Base-by-base conservation (phyloP, 2,797 vertebrate species). In the Podargus strigoides region DNA sequence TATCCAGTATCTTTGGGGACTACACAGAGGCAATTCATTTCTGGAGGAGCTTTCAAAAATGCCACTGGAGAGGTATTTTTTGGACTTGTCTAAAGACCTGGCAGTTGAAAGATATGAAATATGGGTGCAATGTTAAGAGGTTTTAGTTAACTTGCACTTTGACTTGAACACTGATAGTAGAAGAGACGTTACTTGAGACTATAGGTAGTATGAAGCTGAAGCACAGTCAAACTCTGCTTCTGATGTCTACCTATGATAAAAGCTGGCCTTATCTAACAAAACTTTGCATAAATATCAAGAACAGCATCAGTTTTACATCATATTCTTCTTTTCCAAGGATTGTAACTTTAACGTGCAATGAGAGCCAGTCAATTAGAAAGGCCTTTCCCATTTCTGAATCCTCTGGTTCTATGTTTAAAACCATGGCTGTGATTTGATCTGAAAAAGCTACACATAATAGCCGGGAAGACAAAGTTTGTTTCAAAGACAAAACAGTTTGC, bases 11-110 rank as follows among this genome's bases (percentile, higher is more conserved):
- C 91, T 91, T 79, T 39, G 67, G 66, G 87, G 58, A 84, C 81
- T 89, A 78, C 62, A 85, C n/a, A 88, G 76, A 74, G 27, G 66
- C 75, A 81, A 86, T 81, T 94, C 46, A 73, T 85, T 90, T 93
- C 77, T 59, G 67, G 19, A 82, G 52, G 4, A 87, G 66, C 41
- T 87, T 94, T 63, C 55, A 87, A 63, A 91, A 92, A 92, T 75
- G 67, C 66, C 73, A 91, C 73, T 55, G 44, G 87, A 87, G 83
- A 75, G 79, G 64, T 55, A 64, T 28, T 55, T 88, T 73, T 81
- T 2, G 7, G n/a, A 26, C 47, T 66, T 47, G 52, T 59, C 37
- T 86, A 70, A 89, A 84, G 59, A 85, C 26, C 3, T 56, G 52
- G 55, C 14, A 13, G 28, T 34, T 86, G 18, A 86, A 86, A 76